Percentiles rank a stretch among this genome's conserved stretches.
Evolutionary conservation across 2,888 invertebrate species (phyloP).

Genomic region (Heliconius cydno): DNA sequence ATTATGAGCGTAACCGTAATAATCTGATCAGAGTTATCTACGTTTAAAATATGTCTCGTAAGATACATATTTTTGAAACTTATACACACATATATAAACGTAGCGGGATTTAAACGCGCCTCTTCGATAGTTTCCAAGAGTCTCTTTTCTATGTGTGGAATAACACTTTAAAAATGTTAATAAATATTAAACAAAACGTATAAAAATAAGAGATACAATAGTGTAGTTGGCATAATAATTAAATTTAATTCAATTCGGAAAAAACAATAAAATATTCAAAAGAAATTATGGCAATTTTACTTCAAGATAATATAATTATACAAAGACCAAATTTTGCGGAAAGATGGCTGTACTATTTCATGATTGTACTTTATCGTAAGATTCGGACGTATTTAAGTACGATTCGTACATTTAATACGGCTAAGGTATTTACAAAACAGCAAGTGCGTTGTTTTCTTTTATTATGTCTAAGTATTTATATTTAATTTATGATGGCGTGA

Average conservation of each 20-base stretch:
- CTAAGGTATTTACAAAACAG: constrained; percentile 13
- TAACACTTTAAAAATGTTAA: no score
- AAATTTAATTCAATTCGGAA: background rate
- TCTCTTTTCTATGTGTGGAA: no score
- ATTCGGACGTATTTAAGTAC: background rate
- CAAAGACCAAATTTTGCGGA: background rate
- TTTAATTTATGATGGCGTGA: constrained; percentile 24
- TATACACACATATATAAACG: no score
- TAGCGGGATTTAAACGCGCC: no score
- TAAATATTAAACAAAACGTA: no score
- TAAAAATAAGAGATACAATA: no score
- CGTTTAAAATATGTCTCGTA: no score
- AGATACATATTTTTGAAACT: no score
- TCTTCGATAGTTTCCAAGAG: no score
- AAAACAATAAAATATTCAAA: background rate
- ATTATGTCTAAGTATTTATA: background rate
- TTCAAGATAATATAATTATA: no score
- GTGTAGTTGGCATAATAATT: background rate
- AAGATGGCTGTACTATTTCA: background rate
- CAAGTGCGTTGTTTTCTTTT: constrained; percentile 4
- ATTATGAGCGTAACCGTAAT: background rate
- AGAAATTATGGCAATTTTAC: no score
- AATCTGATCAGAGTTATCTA: no score
- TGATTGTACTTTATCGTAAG: background rate
- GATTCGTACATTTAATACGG: background rate